These are phyloP conservation scores for Agrenia bidenticulata DNA, from an alignment of 2,888 invertebrate genomes.

Conservation along the genomic window DNA sequence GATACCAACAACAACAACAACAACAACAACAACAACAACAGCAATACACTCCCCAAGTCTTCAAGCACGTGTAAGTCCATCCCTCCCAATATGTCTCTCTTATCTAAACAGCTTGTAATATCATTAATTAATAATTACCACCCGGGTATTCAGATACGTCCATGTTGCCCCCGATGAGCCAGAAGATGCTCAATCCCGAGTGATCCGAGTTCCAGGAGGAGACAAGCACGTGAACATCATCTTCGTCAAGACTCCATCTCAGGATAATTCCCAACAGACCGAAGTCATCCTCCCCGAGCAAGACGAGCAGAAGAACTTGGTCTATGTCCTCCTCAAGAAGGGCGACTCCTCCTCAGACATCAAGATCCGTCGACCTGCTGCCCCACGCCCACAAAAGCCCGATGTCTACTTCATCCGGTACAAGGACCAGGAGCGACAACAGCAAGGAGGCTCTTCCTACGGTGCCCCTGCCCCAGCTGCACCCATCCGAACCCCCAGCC, in stretches of 20 bases:
- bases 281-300: conserved; percentile 69
- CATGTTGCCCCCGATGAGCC: conserved; percentile 6
- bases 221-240: conserved; percentile 64
- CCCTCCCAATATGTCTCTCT: too few relatives aligned
- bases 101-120: too few relatives aligned
- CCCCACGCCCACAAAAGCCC: conserved; percentile 80
- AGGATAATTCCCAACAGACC: conserved; percentile 58
- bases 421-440: conserved; percentile 20
- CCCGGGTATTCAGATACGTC: too few relatives aligned
- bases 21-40: too few relatives aligned
- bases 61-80: too few relatives aligned
- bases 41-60: too few relatives aligned
- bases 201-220: conserved; percentile 13
- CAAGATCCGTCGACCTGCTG: conserved; percentile 71
- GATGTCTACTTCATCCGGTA: conserved; percentile 77
- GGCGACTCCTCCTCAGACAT: conserved; percentile 78
- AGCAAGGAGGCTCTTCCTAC: neutral
- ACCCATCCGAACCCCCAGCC: too few relatives aligned
- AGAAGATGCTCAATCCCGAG: neutral
- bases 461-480: neutral
- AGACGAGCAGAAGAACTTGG: conserved; percentile 78
- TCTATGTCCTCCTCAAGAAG: conserved; percentile 83
- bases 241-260: conserved; percentile 68
- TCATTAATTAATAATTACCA: too few relatives aligned
- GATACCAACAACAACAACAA: too few relatives aligned